Conservation (phyloP, 2,113 vertebrate species). For the Xiphophorus maculatus region DNA sequence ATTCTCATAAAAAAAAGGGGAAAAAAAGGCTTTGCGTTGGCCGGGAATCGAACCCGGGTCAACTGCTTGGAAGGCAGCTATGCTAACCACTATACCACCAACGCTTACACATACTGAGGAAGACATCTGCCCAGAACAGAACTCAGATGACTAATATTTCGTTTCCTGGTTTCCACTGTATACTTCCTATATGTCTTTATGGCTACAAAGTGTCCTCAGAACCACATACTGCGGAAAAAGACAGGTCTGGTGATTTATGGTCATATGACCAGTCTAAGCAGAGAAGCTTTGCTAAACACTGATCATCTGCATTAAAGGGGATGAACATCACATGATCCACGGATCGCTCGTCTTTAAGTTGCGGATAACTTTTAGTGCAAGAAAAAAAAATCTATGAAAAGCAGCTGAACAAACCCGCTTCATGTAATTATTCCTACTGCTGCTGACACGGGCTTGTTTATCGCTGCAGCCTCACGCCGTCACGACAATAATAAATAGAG, state of each 20-base stretch:
- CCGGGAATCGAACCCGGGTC: slow-evolving; percentile 82
- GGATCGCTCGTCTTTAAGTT: neutral
- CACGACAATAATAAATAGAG: slow-evolving; percentile 52
- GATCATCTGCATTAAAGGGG: slow-evolving; percentile 1
- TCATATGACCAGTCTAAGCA: slow-evolving; percentile 63
- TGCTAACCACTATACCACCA: slow-evolving; percentile 82
- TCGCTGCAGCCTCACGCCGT: slow-evolving; percentile 24
- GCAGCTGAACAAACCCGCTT: neutral
- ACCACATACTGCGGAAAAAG: slow-evolving; percentile 9
- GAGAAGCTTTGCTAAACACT: neutral
- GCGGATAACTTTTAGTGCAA: neutral
- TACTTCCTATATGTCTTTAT: slow-evolving; percentile 27
- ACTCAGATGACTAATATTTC: too few species aligned
- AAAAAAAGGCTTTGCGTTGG: slow-evolving; percentile 55
- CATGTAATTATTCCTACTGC: slow-evolving; percentile 22
- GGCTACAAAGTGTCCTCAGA: neutral
- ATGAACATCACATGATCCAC: neutral
- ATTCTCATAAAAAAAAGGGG: neutral
- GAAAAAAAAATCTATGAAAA: neutral
- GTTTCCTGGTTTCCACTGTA: too few species aligned
- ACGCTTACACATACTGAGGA: slow-evolving; percentile 21
- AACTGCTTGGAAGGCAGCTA: slow-evolving; percentile 85
- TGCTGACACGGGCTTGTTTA: slow-evolving; percentile 47
- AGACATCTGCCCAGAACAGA: too few species aligned
- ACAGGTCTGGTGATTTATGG: slow-evolving; percentile 49